Evolutionary conservation across 2,113 vertebrate species (phyloP).

Genomic region (Caretta caretta): DNA sequence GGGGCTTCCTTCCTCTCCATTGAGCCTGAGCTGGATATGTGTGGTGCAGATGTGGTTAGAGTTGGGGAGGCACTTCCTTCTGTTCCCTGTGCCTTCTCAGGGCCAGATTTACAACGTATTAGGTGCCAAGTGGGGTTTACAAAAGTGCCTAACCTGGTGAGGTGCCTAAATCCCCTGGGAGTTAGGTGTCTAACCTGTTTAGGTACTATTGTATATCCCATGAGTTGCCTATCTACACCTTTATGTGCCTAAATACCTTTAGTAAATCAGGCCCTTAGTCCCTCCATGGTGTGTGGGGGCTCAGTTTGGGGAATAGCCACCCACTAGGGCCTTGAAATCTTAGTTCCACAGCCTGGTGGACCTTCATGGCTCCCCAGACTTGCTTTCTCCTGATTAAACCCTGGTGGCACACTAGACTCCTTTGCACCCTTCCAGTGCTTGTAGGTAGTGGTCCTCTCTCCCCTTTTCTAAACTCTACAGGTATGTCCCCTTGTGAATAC

Average conservation of each 20-base stretch:
- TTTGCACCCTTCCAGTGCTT: background rate
- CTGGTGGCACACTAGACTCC: background rate
- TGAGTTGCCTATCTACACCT: constrained; percentile 60
- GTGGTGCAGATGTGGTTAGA: constrained; percentile 32
- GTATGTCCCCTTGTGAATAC: background rate
- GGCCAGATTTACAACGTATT: background rate
- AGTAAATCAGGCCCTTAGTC: constrained; percentile 38
- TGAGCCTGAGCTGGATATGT: background rate
- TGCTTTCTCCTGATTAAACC: background rate
- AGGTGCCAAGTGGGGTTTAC: background rate
- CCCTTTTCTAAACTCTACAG: background rate
- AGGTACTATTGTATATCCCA: constrained; percentile 37
- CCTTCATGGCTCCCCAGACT: background rate
- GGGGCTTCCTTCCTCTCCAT: background rate
- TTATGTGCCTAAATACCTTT: constrained; percentile 49
- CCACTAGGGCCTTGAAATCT: constrained; percentile 10
- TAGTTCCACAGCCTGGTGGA: background rate
- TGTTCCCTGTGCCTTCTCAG: background rate
- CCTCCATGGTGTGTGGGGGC: background rate
- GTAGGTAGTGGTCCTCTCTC: background rate
- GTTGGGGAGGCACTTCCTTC: constrained; percentile 41
- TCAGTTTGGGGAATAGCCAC: background rate
- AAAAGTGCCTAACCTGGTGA: background rate
- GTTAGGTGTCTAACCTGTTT: constrained; percentile 52
- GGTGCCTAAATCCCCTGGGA: background rate